Conservation (phyloP, 2,797 vertebrate genomes). For the Tapera naevia region DNA sequence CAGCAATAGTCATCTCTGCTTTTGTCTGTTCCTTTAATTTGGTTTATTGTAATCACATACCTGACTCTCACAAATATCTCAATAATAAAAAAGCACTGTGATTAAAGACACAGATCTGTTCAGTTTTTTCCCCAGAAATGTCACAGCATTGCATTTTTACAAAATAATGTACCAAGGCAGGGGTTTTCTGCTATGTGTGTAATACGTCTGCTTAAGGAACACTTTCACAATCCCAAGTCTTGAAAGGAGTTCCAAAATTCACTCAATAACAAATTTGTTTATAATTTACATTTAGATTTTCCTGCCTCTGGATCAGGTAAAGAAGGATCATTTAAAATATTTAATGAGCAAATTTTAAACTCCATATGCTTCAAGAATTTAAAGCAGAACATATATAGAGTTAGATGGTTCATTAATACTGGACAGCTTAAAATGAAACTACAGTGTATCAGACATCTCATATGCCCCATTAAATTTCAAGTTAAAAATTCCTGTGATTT, state of each 20-base stretch:
- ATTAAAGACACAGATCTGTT: slow-evolving; percentile 39
- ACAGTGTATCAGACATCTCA: slow-evolving; percentile 17
- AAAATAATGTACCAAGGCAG: not conserved
- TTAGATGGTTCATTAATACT: slow-evolving; percentile 47
- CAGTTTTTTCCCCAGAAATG: slow-evolving; percentile 27
- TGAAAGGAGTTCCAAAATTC: not conserved
- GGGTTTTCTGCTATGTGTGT: not conserved
- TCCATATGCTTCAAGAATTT: slow-evolving; percentile 10
- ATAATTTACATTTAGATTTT: slow-evolving; percentile 18
- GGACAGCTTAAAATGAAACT: slow-evolving; percentile 64
- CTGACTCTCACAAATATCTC: slow-evolving; percentile 37
- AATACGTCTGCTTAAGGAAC: not conserved
- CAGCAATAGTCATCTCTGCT: slow-evolving; percentile 60
- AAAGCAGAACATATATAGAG: slow-evolving; percentile 3
- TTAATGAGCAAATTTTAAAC: slow-evolving; percentile 56
- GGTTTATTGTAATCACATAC: slow-evolving; percentile 22
- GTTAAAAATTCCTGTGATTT: slow-evolving; percentile 32
- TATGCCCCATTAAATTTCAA: slow-evolving; percentile 35
- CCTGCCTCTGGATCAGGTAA: slow-evolving; percentile 13
- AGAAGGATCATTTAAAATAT: slow-evolving; percentile 14
- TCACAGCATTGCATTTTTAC: not conserved
- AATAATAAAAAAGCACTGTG: slow-evolving; percentile 14
- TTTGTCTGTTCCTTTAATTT: slow-evolving; percentile 59
- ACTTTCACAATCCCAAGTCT: not conserved
- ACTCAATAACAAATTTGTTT: not conserved